A percentile compares a stretch with the other conserved stretches of the same genome.
phyloP scores from a whole-genome alignment of 2,113 vertebrate genomes.

The Falco punctatus region DNA sequence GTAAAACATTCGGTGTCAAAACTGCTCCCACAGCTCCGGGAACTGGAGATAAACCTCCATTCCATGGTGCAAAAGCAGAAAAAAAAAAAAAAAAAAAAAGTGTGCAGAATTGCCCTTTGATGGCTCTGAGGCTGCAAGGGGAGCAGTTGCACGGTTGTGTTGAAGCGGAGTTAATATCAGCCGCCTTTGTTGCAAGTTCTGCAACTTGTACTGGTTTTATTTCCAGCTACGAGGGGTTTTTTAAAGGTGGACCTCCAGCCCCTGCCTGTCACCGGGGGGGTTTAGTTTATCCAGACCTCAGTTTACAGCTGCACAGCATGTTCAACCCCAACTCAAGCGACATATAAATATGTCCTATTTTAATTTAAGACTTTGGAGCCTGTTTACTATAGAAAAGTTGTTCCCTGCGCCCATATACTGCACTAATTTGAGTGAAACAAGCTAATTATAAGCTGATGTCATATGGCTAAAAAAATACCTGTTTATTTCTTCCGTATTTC shows the following conservation, averaged over 20 bases:
- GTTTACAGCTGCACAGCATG: background rate
- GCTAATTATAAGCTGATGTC: constrained; percentile 66
- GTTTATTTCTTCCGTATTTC: constrained; percentile 3
- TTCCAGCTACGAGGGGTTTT: background rate
- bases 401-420: background rate
- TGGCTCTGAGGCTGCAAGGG: background rate
- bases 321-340: background rate
- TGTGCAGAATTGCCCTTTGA: background rate
- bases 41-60: background rate
- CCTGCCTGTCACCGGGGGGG: background rate
- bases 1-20: background rate
- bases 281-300: background rate
- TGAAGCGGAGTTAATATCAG: background rate
- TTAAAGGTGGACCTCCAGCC: background rate
- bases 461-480: constrained; percentile 55
- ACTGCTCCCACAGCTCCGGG: background rate
- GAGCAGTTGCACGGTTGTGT: background rate
- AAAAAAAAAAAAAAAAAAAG: background rate
- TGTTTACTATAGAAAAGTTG: constrained; percentile 47
- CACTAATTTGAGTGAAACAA: constrained; percentile 16
- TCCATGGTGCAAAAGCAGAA: background rate
- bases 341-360: background rate
- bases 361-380: background rate
- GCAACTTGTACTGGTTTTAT: background rate
- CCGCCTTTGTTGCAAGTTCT: background rate